phyloP scores from a whole-genome alignment of 2,113 vertebrate species.

The Poeciliopsis turrubarensis region DNA sequence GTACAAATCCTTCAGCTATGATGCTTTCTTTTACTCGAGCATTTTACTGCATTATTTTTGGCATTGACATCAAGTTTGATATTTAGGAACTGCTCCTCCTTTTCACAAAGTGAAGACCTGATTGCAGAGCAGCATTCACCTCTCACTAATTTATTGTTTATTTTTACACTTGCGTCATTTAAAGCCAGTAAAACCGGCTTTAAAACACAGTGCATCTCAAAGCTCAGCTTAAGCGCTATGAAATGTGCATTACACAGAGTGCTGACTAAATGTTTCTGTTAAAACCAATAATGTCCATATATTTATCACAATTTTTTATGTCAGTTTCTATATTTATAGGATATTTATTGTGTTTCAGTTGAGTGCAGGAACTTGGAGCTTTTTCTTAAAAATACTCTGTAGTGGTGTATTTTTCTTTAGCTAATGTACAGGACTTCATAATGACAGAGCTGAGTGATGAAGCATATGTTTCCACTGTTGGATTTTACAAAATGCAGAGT shows the following conservation, averaged over 20 bases:
- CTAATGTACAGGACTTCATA: neutral
- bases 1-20: neutral
- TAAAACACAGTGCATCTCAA: neutral
- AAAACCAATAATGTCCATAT: neutral
- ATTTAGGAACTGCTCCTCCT: neutral
- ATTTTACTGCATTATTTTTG: neutral
- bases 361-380: neutral
- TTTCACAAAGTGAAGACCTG: too few relatives aligned
- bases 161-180: neutral
- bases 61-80: neutral
- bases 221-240: neutral
- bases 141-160: neutral
- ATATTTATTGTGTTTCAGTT: neutral
- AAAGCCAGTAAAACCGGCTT: neutral
- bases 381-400: neutral
- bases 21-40: neutral
- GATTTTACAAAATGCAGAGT: neutral
- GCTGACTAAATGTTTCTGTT: neutral
- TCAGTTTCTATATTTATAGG: neutral
- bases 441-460: neutral
- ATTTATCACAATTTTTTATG: neutral
- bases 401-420: neutral
- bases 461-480: neutral
- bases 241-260: neutral
- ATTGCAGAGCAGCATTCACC: too few relatives aligned